Conservation (phyloP, 2,797 vertebrate genomes). For the Galaxias olidus region DNA sequence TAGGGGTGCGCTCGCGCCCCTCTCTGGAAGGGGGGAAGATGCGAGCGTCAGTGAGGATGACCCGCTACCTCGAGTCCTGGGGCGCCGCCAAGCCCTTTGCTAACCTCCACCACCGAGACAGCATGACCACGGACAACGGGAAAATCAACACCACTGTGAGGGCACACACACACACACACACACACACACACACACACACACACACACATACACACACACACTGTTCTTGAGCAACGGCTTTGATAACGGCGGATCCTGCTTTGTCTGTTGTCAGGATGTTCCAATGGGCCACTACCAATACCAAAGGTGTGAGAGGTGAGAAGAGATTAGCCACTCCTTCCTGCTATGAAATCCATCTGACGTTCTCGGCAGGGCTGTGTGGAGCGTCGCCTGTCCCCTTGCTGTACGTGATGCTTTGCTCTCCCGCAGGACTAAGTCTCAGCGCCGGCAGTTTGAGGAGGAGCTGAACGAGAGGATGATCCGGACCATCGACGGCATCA, state of each 20-base stretch:
- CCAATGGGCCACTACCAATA: conserved; percentile 94
- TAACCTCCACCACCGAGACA: conserved; percentile 94
- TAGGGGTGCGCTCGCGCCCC: conserved; percentile 84
- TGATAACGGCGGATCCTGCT: not conserved
- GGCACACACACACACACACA: not conserved
- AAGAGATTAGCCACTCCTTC: too few species aligned
- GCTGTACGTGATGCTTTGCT: too few species aligned
- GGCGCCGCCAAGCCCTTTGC: conserved; percentile 97
- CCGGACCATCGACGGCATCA: conserved; percentile 95
- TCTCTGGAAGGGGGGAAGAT: conserved; percentile 89
- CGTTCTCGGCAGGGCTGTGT: too few species aligned
- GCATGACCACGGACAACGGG: conserved; percentile 96
- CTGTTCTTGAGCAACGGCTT: too few species aligned
- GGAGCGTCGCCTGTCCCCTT: too few species aligned
- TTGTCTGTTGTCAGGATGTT: conserved; percentile 82
- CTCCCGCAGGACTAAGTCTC: conserved; percentile 88
- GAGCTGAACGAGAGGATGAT: conserved; percentile 97
- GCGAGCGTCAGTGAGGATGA: conserved; percentile 97
- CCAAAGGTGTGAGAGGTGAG: conserved; percentile 81
- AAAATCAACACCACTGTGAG: conserved; percentile 94
- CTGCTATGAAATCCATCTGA: not conserved
- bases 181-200: conserved; percentile 1
- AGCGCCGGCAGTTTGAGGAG: conserved; percentile 95
- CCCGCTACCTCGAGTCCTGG: conserved; percentile 97
- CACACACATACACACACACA: not conserved